Conservation (phyloP, 2,888 invertebrate genomes). For the Lagria hirta region DNA sequence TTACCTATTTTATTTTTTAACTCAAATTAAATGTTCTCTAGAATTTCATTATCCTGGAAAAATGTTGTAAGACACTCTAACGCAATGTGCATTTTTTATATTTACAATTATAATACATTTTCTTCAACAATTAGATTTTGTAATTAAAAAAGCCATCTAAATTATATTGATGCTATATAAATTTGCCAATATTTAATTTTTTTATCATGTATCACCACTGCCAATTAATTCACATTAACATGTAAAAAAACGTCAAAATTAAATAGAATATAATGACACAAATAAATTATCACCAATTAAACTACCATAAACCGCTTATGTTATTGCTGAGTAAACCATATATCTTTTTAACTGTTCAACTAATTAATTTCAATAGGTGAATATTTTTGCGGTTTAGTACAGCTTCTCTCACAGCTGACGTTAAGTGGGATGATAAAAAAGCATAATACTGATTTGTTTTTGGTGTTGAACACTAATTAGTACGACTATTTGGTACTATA, state of each 20-base stretch:
- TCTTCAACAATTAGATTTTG: too few relatives aligned
- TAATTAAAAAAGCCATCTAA: too few relatives aligned
- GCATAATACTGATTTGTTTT: constrained; percentile 14
- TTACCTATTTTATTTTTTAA: too few relatives aligned
- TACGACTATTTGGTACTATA: too few relatives aligned
- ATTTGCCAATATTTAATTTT: too few relatives aligned
- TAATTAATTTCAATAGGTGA: constrained; percentile 19
- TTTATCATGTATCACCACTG: too few relatives aligned
- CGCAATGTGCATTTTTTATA: too few relatives aligned
- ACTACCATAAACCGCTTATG: constrained; percentile 18
- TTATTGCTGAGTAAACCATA: constrained; percentile 15
- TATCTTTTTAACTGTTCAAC: constrained; percentile 10
- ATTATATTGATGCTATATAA: too few relatives aligned
- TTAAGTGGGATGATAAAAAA: constrained; percentile 16
- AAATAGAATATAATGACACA: constrained; percentile 14
- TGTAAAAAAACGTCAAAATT: constrained; percentile 15
- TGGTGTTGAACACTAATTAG: constrained; percentile 12
- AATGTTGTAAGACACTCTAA: too few relatives aligned
- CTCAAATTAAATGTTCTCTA: too few relatives aligned
- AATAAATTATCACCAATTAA: constrained; percentile 19
- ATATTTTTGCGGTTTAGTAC: constrained; percentile 19
- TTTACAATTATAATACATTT: too few relatives aligned
- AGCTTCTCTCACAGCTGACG: constrained; percentile 15
- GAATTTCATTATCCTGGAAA: too few relatives aligned
- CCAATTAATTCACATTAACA: constrained; percentile 10